A percentile compares a stretch with the other conserved stretches of the same genome.
These are phyloP conservation scores for Steinernema carpocapsae DNA, from an alignment of 2,888 invertebrate species.

Conservation along the genomic window DNA sequence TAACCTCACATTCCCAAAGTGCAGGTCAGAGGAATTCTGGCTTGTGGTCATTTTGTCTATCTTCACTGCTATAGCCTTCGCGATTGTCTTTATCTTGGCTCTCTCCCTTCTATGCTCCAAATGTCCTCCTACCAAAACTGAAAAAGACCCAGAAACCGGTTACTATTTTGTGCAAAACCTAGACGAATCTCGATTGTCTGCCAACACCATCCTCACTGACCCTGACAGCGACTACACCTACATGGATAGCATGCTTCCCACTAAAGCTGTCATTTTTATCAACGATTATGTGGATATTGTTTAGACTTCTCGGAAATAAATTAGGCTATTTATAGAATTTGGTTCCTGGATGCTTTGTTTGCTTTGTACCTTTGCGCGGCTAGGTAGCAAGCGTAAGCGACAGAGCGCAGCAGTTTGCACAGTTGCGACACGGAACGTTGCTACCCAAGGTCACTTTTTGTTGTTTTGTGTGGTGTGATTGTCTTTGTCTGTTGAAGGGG, in stretches of 20 bases:
- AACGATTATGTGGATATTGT: constrained; percentile 22
- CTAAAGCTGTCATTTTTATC: background rate
- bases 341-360: background rate
- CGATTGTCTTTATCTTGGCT: background rate
- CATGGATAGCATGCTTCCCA: constrained; percentile 1
- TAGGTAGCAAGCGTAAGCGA: background rate
- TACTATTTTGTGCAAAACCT: no score
- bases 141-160: no score
- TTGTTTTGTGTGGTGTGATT: no score
- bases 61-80: background rate
- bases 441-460: constrained; percentile 8
- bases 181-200: background rate
- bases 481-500: no score
- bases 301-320: background rate
- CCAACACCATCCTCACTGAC: constrained; percentile 13
- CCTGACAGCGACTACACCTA: background rate
- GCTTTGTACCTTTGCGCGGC: background rate
- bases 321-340: background rate
- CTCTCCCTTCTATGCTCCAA: background rate
- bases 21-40: no score
- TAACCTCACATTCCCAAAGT: no score
- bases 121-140: background rate
- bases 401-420: background rate
- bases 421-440: background rate
- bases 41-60: no score